phyloP scores from a whole-genome alignment of 2,113 vertebrate genomes.

The Eulemur rufifrons region DNA sequence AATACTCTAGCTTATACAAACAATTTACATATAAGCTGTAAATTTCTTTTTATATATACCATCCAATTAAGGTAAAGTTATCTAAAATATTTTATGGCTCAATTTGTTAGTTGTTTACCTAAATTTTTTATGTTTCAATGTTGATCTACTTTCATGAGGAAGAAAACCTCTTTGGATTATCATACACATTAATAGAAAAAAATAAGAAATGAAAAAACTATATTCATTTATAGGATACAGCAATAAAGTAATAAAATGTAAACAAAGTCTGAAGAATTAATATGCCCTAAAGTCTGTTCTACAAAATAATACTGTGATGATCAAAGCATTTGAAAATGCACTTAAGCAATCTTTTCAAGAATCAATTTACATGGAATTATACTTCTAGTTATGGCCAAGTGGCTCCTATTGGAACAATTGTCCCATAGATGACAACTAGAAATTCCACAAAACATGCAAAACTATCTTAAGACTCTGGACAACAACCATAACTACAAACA shows the following conservation, averaged over 20 bases:
- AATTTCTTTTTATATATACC: not conserved
- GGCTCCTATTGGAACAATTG: not conserved
- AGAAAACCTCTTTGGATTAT: not conserved
- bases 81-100: not conserved
- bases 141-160: conserved; percentile 6
- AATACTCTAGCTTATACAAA: not conserved
- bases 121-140: not conserved
- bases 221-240: not conserved
- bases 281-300: not conserved
- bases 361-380: not conserved
- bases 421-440: not conserved
- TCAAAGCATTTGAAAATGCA: not conserved
- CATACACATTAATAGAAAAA: not conserved
- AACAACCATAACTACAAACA: not conserved
- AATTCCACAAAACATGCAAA: not conserved
- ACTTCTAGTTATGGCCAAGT: not conserved
- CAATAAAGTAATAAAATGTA: not conserved
- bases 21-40: not conserved
- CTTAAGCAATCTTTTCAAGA: not conserved
- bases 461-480: not conserved
- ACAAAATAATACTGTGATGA: not conserved
- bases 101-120: not conserved
- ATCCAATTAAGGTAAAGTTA: not conserved
- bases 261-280: not conserved
- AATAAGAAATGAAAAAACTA: not conserved